Conservation (phyloP, 1,140 invertebrate species). For the Drosophila repletoides region DNA sequence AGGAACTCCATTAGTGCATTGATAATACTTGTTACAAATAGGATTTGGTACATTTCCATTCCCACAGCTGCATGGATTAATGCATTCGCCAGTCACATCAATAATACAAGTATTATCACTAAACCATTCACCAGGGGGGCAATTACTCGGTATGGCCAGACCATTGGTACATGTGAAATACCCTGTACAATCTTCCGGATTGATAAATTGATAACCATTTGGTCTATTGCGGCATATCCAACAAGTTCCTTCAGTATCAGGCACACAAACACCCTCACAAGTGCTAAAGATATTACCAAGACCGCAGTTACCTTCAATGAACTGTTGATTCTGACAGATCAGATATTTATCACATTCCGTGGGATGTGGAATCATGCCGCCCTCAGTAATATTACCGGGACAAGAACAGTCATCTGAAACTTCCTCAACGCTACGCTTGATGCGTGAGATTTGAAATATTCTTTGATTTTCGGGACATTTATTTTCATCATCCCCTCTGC, state of each 20-base stretch:
- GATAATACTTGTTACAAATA: slow-evolving; percentile 64
- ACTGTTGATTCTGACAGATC: slow-evolving; percentile 48
- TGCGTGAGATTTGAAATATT: neutral
- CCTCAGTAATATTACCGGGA: slow-evolving; percentile 41
- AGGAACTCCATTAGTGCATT: slow-evolving; percentile 55
- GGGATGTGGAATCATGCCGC: slow-evolving; percentile 41
- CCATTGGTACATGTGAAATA: slow-evolving; percentile 55
- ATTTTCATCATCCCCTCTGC: slow-evolving; percentile 22
- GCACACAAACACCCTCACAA: slow-evolving; percentile 38
- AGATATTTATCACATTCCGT: slow-evolving; percentile 66
- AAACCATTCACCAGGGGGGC: slow-evolving; percentile 50
- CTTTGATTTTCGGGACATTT: slow-evolving; percentile 48
- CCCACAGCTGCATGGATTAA: slow-evolving; percentile 60
- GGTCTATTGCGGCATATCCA: slow-evolving; percentile 57
- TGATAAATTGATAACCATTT: slow-evolving; percentile 44
- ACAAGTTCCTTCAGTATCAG: slow-evolving; percentile 46
- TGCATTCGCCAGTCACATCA: slow-evolving; percentile 57
- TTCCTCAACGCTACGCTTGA: slow-evolving; percentile 31
- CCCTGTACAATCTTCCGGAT: slow-evolving; percentile 50
- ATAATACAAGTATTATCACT: slow-evolving; percentile 34
- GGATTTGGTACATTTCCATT: slow-evolving; percentile 58
- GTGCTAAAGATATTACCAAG: slow-evolving; percentile 58
- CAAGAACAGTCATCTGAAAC: slow-evolving; percentile 26
- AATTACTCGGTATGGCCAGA: slow-evolving; percentile 29
- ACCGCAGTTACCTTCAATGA: slow-evolving; percentile 54